These are phyloP conservation scores for Brachionus paranguensis DNA, from an alignment of 1,140 invertebrate genomes.

Conservation along the genomic window DNA sequence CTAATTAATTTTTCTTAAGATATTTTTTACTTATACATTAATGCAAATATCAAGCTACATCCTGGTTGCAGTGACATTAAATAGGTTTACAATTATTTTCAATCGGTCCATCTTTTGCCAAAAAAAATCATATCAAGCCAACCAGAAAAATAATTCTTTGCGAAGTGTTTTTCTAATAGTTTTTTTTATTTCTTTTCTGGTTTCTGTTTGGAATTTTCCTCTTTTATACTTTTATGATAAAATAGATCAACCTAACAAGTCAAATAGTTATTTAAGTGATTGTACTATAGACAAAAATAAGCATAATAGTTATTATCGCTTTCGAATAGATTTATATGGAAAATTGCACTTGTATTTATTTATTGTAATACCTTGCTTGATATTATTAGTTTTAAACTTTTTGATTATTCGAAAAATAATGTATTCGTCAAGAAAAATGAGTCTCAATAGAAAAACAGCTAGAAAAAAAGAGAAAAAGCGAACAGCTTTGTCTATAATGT, in stretches of 20 bases:
- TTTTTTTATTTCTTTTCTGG: neutral
- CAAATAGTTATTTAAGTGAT: neutral
- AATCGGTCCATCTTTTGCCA: neutral
- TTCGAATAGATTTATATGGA: constrained; percentile 9
- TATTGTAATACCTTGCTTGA: constrained; percentile 29
- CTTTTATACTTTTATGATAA: constrained; percentile 22
- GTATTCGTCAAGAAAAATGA: neutral
- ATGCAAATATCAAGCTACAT: constrained; percentile 40
- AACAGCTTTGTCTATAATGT: constrained; percentile 30
- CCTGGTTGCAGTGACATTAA: constrained; percentile 3
- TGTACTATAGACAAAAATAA: constrained; percentile 11
- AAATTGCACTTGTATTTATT: constrained; percentile 33
- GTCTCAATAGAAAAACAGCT: neutral
- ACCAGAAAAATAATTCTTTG: neutral
- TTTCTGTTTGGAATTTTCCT: neutral
- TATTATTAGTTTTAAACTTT: constrained; percentile 16
- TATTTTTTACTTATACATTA: constrained; percentile 33
- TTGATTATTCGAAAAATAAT: constrained; percentile 28
- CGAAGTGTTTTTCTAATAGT: neutral
- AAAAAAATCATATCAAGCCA: neutral
- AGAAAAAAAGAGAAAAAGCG: constrained; percentile 26
- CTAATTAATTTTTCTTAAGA: neutral
- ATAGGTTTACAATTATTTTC: constrained; percentile 32
- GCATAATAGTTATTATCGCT: neutral
- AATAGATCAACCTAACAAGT: neutral